Evolutionary conservation across 2,797 vertebrate species (phyloP).

Genomic region (Neosilurus hyrtlii): DNA sequence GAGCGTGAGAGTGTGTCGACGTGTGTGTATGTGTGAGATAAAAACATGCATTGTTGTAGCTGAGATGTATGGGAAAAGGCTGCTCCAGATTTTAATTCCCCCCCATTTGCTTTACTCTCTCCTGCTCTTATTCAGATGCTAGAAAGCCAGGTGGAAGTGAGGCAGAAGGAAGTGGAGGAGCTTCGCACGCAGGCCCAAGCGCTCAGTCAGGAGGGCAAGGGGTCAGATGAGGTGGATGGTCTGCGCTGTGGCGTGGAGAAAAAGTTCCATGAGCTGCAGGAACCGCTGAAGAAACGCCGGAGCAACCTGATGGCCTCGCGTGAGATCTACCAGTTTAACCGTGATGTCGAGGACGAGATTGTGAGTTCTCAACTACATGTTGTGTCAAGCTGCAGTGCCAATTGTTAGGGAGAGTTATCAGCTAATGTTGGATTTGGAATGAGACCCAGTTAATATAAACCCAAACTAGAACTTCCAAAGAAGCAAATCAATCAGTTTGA

Average conservation of each 20-base stretch:
- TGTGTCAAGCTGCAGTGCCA: not conserved
- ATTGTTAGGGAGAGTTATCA: not conserved
- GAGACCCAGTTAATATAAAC: not conserved
- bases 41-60: not conserved
- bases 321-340: conserved; percentile 88
- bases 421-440: not conserved
- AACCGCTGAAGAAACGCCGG: conserved; percentile 79
- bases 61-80: not conserved
- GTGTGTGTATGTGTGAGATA: not conserved
- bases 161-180: conserved; percentile 86
- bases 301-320: conserved; percentile 81
- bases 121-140: conserved; percentile 72
- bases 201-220: conserved; percentile 82
- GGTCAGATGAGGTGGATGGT: conserved; percentile 83
- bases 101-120: not conserved
- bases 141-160: conserved; percentile 88
- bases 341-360: conserved; percentile 88
- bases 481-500: not conserved
- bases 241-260: conserved; percentile 77
- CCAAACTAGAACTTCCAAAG: not conserved
- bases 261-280: conserved; percentile 79
- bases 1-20: not conserved
- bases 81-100: not conserved
- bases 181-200: conserved; percentile 81
- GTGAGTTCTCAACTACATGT: conserved; percentile 68